A percentile compares a stretch with the other conserved stretches of the same genome.
Evolutionary conservation across 2,888 invertebrate species (phyloP).

Genomic region (Acanthosepion lycidas): DNA sequence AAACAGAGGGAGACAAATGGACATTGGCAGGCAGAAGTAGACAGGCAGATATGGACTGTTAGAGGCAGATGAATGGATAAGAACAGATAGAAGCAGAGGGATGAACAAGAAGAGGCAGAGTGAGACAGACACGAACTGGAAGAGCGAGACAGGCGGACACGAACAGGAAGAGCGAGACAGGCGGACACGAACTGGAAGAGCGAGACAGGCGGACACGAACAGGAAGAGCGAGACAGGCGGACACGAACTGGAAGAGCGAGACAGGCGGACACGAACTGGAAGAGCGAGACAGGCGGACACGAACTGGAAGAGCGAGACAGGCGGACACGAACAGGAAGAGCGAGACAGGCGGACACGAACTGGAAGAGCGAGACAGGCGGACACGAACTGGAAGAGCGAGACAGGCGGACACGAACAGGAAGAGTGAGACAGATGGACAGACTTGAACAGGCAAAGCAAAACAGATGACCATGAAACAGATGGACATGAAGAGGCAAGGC

Average conservation of each 20-base stretch:
- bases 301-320: not conserved
- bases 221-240: not conserved
- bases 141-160: not conserved
- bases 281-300: not conserved
- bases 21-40: no score
- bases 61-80: no score
- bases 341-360: no score
- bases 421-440: no score
- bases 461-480: no score
- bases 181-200: not conserved
- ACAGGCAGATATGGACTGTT: no score
- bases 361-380: no score
- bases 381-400: fast-evolving
- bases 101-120: not conserved
- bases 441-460: fast-evolving
- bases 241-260: not conserved
- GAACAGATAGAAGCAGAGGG: not conserved
- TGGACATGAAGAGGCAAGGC: no score
- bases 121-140: not conserved
- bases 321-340: no score
- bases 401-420: no score
- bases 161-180: not conserved
- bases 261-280: no score
- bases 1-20: no score
- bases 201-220: not conserved